Base-by-base conservation (phyloP, 2,797 vertebrate species). In the Periophthalmus magnuspinnatus region DNA sequence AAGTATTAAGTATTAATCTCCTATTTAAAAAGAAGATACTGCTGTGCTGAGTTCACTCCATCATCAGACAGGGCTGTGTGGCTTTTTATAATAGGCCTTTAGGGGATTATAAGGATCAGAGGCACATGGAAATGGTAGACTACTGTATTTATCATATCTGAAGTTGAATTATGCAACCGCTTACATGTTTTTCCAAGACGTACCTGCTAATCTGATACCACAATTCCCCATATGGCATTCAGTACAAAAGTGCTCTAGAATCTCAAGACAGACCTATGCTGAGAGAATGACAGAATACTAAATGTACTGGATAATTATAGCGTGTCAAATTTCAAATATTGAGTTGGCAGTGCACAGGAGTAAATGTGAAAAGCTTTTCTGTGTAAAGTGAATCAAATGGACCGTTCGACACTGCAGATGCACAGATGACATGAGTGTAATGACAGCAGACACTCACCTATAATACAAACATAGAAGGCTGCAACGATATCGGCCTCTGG, bases 401-500 rank as follows among this genome's bases (percentile, higher is more conserved):
- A 28, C 28, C 1, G 3, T 28, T 38, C 6, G 38, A 38, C 2
- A 38, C 38, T 38, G 38, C 38, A 38, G 2, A 38, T 38, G 38
- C 38, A 38, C 38, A 38, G 38, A 38, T 10, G 6, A 19, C 13
- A 48, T 48, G 47, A 5, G 17, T 57, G 1, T 11, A 60, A 36
- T n/a, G 7, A 17, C 22, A 28, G 17, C 8, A 4, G 28, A 21
- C 38, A 82, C 92, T 95, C 90, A 98, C 97, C 96, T 80, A 97
- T 95, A 75, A 97, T 73, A 19, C 90, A 92, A 85, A 97, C 89
- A 86, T 98, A 98, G 81, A 97, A 87, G 0, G 95, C 97, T 69
- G 96, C 96, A 45, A 95, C 52, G 14, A 98, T 92, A 71, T 98
- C 97, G 7, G 95, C 96, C 91, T 95, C 95, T 87, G 72, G 94